Conservation (phyloP, 2,797 vertebrate species). For the Acrocephalus scirpaceus region DNA sequence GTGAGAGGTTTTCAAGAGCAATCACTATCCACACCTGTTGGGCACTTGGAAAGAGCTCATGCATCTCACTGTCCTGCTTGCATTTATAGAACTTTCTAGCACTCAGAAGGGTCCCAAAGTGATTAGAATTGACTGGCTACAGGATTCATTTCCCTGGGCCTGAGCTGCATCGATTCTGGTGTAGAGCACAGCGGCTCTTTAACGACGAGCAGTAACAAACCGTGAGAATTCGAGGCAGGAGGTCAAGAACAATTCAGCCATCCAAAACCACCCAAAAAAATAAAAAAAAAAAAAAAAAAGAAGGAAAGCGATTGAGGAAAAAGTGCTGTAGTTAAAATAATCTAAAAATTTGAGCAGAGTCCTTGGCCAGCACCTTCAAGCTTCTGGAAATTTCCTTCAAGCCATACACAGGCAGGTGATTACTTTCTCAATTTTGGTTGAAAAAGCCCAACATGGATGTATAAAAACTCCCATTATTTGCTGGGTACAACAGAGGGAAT, state of each 20-base stretch:
- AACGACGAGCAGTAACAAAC: not conserved
- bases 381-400: not conserved
- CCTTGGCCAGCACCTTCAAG: not conserved
- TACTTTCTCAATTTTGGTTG: not conserved
- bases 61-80: not conserved
- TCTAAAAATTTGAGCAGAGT: not conserved
- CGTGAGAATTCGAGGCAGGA: not conserved
- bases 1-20: not conserved
- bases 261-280: not conserved
- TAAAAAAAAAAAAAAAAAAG: no score
- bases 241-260: constrained; percentile 10
- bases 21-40: not conserved
- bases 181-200: not conserved
- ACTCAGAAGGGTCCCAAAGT: constrained; percentile 26
- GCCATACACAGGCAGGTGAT: not conserved
- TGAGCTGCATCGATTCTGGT: constrained; percentile 9
- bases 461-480: not conserved
- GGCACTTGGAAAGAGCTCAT: not conserved
- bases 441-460: not conserved
- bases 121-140: constrained; percentile 13
- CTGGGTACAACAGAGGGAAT: not conserved
- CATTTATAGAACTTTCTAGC: constrained; percentile 22
- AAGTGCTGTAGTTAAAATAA: not conserved
- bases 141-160: constrained; percentile 53
- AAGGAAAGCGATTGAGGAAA: not conserved